Conservation (phyloP, 2,888 invertebrate species). For the Epinotia nisella region DNA sequence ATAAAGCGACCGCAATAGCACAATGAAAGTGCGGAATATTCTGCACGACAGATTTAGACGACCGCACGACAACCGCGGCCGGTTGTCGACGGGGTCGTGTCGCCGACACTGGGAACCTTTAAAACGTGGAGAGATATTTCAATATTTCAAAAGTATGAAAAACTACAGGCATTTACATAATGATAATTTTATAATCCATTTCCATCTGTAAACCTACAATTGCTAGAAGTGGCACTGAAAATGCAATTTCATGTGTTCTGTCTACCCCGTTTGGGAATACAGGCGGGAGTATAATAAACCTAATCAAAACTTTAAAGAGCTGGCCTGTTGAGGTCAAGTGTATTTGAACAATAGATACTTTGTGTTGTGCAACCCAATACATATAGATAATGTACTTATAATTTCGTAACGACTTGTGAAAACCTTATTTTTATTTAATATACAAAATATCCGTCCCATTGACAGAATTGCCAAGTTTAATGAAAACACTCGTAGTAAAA, state of each 20-base stretch:
- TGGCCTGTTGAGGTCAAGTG: no score
- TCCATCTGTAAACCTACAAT: no score
- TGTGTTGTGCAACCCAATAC: no score
- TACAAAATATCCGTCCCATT: not conserved
- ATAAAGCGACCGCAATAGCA: constrained; percentile 50
- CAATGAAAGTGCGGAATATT: constrained; percentile 61
- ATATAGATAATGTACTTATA: not conserved
- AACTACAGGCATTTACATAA: no score
- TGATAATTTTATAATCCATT: no score
- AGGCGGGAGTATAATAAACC: no score
- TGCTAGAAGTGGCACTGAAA: no score
- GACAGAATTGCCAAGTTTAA: not conserved
- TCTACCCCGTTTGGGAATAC: no score
- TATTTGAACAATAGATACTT: no score
- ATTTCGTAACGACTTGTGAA: not conserved
- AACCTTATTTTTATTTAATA: not conserved
- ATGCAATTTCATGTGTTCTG: no score
- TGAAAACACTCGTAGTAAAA: constrained; percentile 14
- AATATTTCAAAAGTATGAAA: not conserved
- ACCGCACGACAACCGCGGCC: constrained; percentile 44
- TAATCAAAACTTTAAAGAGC: no score
- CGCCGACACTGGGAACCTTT: constrained; percentile 1
- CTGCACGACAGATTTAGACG: constrained; percentile 53
- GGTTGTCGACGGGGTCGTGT: constrained; percentile 45
- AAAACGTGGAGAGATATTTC: not conserved